Base-by-base conservation (phyloP, 2,888 invertebrate species). In the Hyppa rectilinea region DNA sequence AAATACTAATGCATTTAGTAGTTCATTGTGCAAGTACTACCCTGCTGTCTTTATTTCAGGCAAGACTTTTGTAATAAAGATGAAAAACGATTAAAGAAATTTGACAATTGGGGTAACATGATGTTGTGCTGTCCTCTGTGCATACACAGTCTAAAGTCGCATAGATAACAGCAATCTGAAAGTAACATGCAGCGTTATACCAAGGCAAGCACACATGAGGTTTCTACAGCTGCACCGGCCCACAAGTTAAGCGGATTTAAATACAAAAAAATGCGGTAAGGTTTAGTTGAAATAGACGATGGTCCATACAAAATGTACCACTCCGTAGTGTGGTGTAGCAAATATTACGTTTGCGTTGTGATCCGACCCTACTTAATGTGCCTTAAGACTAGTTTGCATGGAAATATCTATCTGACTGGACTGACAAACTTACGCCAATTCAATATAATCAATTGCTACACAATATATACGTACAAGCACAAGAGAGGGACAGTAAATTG, bases 171-270 rank as follows among this genome's bases (percentile, higher is more conserved):
- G 2, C 31, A 53, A 55, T 55, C 14, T 55, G 23, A 55, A 34
- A 17, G 23, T 55, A 55, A 55, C 34, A 55, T 55, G 14, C 17
- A 55, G 34, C 20, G 17, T 55, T 36, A 36, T 55, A 36, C 55
- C 52, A 36, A 55, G 31, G 4, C 23, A 36, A 55, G 34, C 2
- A 4, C 34, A 14, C n/a, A 34, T 55, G 34, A 36, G 23, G 9
- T 23, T 4, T 9, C 34, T 36, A 55, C 23, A 23, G 23, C 4
- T 1, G 17, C 53, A 34, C 2, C 31, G n/a, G n/a, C 7, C 31
- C 31, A n/a, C 34, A 55, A n/a, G 14, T 9, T 4, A 9, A 23
- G 36, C 34, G 23, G 9, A 23, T 55, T 55, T 55, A n/a, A 55
- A 36, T 23, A 23, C 9, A 55, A 36, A 55, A 53, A 23, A 23